These are phyloP conservation scores for Dolichoris vasculosae DNA, from an alignment of 1,140 invertebrate genomes.

Conservation along the genomic window DNA sequence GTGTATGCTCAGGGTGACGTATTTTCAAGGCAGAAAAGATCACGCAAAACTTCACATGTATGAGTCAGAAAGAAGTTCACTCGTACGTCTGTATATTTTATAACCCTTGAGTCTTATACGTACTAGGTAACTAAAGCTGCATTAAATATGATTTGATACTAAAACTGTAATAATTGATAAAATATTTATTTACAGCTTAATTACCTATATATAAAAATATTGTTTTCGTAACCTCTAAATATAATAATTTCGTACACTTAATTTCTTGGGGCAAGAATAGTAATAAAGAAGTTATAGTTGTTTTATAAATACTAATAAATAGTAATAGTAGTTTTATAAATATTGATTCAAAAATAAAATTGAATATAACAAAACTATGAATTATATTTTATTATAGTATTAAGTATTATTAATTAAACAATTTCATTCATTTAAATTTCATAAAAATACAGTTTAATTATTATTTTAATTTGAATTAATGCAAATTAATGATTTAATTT, in stretches of 20 bases:
- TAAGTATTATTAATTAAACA: too few species aligned
- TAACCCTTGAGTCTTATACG: constrained; percentile 11
- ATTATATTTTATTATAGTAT: too few species aligned
- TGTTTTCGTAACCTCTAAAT: neutral
- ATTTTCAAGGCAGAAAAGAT: constrained; percentile 59
- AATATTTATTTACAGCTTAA: neutral
- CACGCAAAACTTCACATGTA: neutral
- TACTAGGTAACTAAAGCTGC: constrained; percentile 17
- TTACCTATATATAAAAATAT: neutral
- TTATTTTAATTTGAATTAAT: too few species aligned
- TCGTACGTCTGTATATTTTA: constrained; percentile 41
- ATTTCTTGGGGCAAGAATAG: neutral
- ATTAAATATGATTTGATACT: constrained; percentile 6
- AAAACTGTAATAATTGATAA: too few species aligned
- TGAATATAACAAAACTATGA: too few species aligned
- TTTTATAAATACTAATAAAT: too few species aligned
- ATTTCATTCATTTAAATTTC: too few species aligned
- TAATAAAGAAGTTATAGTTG: neutral
- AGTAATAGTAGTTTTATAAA: neutral
- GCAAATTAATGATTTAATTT: too few species aligned
- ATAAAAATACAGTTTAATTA: too few species aligned
- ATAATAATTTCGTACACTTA: neutral
- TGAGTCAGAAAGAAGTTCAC: constrained; percentile 34
- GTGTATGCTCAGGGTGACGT: constrained; percentile 50
- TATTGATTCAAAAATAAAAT: neutral